Evolutionary conservation across 2,888 invertebrate genomes (phyloP), one percentile per base, ranked within the genome.

Genomic region (Netelia fuscicornis): DNA sequence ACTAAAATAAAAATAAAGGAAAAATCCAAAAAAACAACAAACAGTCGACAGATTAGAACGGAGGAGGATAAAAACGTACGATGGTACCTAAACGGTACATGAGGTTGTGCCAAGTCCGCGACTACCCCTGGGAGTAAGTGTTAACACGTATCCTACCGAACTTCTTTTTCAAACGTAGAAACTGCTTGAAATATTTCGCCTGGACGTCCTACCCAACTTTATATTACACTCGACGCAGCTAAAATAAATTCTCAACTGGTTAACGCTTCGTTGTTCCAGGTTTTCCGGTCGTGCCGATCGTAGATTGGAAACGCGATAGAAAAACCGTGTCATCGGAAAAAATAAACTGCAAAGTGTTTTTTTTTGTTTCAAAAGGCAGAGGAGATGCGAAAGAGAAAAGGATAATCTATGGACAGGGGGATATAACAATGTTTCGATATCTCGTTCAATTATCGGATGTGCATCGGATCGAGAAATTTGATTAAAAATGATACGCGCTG

Each of bases 401-500:
- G n/a, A 37, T n/a, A 11, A 72, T 23, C 48, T 52, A 42, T 78
- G 54, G 72, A 42, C 30, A 44, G 20, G 42, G 37, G 54, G 67
- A 78, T 78, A 74, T 52, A 67, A 78, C 67, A 62, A 74, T 64
- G 67, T 83, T 71, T 65, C 58, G 44, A 42, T 48, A 23, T 60
- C 60, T 62, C 68, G 54, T 30, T 54, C 67, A 48, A 48, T 37
- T 72, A 37, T 52, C 48, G 56, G 37, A 20, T 52, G 67, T 62
- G 74, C 71, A 65, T 83, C 75, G 48, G 70, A 79, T 79, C 75
- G 42, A 48, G 48, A 56, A 70, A 48, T 83, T 83, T 78, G 75
- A 83, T 79, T 83, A 79, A 83, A 83, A 79, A 83, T 30, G 44
- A 30, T 67, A 52, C 52, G 23, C 78, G 60, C 48, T 62, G 62